Evolutionary conservation across 2,113 vertebrate genomes (phyloP).

Genomic region (Symphodus melops): DNA sequence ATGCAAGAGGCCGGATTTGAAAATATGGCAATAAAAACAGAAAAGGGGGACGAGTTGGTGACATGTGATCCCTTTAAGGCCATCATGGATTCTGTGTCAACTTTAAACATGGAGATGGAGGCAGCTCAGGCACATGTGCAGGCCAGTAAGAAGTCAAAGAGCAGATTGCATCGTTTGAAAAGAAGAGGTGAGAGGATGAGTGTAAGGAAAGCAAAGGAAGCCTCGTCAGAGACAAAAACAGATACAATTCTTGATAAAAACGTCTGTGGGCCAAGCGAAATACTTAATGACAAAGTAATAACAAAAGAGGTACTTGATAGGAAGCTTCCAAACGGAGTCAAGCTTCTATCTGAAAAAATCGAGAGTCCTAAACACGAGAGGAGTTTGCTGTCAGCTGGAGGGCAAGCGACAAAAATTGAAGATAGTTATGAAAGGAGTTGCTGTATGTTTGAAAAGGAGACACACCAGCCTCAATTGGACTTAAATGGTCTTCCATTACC

Average conservation of each 20-base stretch:
- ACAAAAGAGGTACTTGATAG: slow-evolving; percentile 17
- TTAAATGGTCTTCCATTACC: slow-evolving; percentile 65
- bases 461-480: slow-evolving; percentile 36
- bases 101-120: slow-evolving; percentile 84
- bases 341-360: slow-evolving; percentile 1
- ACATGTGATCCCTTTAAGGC: slow-evolving; percentile 79
- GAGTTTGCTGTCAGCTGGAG: neutral
- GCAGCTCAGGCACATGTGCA: slow-evolving; percentile 76
- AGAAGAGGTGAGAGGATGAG: slow-evolving; percentile 51
- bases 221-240: neutral
- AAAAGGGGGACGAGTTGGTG: slow-evolving; percentile 37
- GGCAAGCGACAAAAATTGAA: slow-evolving; percentile 59
- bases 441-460: slow-evolving; percentile 61
- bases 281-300: slow-evolving; percentile 1
- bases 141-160: slow-evolving; percentile 74
- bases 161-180: slow-evolving; percentile 69
- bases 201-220: slow-evolving; percentile 16
- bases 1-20: slow-evolving; percentile 66
- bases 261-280: neutral
- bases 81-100: slow-evolving; percentile 81
- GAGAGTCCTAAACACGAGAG: slow-evolving; percentile 13
- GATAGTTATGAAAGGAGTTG: slow-evolving; percentile 56
- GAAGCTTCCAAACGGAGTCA: neutral
- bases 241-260: slow-evolving; percentile 18
- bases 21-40: slow-evolving; percentile 45